These are phyloP conservation scores for Coleophora deauratella DNA, from an alignment of 2,888 invertebrate species.

Conservation along the genomic window DNA sequence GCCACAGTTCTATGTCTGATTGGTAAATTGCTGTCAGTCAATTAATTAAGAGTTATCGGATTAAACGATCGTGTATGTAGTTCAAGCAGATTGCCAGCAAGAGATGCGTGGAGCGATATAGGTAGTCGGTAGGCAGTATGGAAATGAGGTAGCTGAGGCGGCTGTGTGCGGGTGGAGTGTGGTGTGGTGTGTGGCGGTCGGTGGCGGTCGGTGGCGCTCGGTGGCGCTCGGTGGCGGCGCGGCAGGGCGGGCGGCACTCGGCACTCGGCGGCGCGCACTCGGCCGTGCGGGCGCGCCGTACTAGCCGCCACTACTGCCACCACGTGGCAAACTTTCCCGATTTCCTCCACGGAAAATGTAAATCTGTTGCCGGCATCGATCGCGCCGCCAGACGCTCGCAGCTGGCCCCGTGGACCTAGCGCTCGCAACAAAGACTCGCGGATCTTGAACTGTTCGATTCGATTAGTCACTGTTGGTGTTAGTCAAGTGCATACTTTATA, in stretches of 20 bases:
- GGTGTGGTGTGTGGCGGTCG: constrained; percentile 19
- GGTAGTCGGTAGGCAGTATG: neutral
- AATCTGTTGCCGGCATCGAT: constrained; percentile 71
- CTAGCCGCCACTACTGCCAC: constrained; percentile 46
- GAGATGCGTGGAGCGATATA: neutral
- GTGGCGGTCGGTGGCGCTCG: constrained; percentile 17
- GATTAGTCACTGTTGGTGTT: constrained; percentile 47
- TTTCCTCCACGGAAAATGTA: constrained; percentile 69
- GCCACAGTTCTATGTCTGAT: too few relatives aligned
- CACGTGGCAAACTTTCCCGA: constrained; percentile 72
- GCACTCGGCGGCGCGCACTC: constrained; percentile 69
- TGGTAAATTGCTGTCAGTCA: too few relatives aligned
- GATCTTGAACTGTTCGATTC: constrained; percentile 36
- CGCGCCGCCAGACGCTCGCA: constrained; percentile 61
- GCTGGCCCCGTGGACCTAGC: constrained; percentile 63
- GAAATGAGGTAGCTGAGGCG: neutral
- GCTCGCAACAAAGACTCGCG: constrained; percentile 58
- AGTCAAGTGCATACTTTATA: constrained; percentile 42
- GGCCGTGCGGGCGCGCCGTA: constrained; percentile 70
- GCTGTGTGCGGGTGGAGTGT: constrained; percentile 14
- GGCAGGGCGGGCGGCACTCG: constrained; percentile 67
- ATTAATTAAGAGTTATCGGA: constrained; percentile 18
- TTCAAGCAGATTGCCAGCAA: neutral
- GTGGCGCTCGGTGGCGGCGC: constrained; percentile 24
- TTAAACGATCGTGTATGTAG: constrained; percentile 42